Base-by-base conservation (phyloP, 2,797 vertebrate genomes). In the Myotis findleyi region DNA sequence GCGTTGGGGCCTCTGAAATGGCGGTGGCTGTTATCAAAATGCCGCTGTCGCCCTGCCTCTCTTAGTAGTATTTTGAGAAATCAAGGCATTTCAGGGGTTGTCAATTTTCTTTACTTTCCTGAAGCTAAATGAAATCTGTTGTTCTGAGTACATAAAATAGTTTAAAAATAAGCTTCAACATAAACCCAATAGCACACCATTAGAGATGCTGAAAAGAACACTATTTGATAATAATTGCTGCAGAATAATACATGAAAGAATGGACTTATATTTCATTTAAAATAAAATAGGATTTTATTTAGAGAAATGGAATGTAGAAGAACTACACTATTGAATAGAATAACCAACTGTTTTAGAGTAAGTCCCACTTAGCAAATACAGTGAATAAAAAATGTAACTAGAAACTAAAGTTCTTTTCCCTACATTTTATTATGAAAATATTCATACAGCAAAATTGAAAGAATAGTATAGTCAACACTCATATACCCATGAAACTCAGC, bases 401-500 rank as follows among this genome's bases (percentile, higher is more conserved):
- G 36, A 47, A n/a, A 38, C 38, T 83, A 14, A 82, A 57, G 57
- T 57, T 38, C 47, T 55, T 53, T 44, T 9, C 14, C 77, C 59
- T 27, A 0, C 18, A 27, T 55, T 38, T 86, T 47, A 20, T 71
- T 55, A 6, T 30, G 66, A 17, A 47, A 38, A 7, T 30, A 44
- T 30, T 20, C n/a, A 4, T 1, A 16, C 30, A 38, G 53, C 66
- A 13, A 3, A 71, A 66, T 17, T 59, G 53, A 11, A 8, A 44
- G 51, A 33, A 1, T 6, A 13, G 53, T 9, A 2, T 13, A 25
- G 75, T 69, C 49, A 57, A 11, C 20, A 21, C 16, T 44, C n/a
- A 2, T 1, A 4, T 18, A 7, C 71, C 41, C 16, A 0, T n/a
- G 11, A 38, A 9, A 2, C 21, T 25, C 30, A 21, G 49, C 36